Evolutionary conservation across 2,888 invertebrate species (phyloP), one percentile per base, ranked within the genome.

Genomic region (Mesoligia furuncula): DNA sequence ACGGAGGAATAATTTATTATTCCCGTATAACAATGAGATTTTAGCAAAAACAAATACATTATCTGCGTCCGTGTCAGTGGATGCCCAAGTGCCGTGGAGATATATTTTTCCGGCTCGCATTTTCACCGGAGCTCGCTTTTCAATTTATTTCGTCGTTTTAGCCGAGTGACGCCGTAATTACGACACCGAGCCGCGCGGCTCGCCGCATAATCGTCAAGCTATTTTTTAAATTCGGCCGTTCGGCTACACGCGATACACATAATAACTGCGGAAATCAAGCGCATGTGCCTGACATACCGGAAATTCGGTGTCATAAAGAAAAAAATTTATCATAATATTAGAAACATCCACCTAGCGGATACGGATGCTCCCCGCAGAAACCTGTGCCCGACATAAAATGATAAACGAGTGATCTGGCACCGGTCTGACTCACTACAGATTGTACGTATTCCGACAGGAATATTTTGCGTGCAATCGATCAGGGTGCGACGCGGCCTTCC

Each of bases 131-230:
- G 93, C 92, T 91, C 91, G 94, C 93, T 93, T 95, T 96, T 95
- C 95, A 96, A 95, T 96, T 96, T 95, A 95, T 96, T 95, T 94
- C 91, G 92, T 91, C 93, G 94, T 95, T 96, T 95, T 95, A 94
- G 93, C 93, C 91, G 93, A 94, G 92, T 95, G 95, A 94, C 92
- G 94, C 92, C 93, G 94, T 95, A 95, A 95, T 96, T 95, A 95
- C 94, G 92, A 90, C 89, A 90, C 90, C 90, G 91, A 89, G 89
- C 88, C 89, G 88, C 85, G 89, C 90, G 92, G 92, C 90, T 90
- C 90, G 89, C 93, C 93, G 92, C 93, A 93, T 94, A 93, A 94
- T 93, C 92, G 91, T 87, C 90, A 85, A 90, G 90, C 91, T 90
- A 90, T 93, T 92, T 93, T 92, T 93, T 90, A 88, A 89, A 92